These are phyloP conservation scores for Marmota flaviventris DNA, from an alignment of 2,113 vertebrate genomes.

Conservation along the genomic window DNA sequence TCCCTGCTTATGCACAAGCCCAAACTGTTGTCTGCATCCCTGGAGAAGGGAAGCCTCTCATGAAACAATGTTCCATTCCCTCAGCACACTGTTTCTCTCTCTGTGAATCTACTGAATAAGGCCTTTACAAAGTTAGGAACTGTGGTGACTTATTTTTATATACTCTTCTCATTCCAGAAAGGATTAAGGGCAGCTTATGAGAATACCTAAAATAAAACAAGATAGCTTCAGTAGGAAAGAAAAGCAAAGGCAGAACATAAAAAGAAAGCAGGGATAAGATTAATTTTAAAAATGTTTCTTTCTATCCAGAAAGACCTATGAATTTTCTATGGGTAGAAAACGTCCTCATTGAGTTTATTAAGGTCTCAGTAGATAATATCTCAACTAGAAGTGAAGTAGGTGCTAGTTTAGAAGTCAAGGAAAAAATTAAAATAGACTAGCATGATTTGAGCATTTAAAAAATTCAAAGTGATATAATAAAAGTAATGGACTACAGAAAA, in stretches of 20 bases:
- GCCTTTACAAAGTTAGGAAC: conserved; percentile 43
- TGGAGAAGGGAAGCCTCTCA: background rate
- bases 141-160: conserved; percentile 31
- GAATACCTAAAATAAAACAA: conserved; percentile 53
- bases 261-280: conserved; percentile 29
- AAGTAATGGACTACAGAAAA: conserved; percentile 5
- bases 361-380: background rate
- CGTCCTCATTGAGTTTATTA: background rate
- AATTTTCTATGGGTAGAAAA: conserved; percentile 31
- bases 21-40: background rate
- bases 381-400: background rate
- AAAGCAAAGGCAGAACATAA: conserved; percentile 57
- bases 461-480: background rate
- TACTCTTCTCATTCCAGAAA: conserved; percentile 45
- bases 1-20: background rate
- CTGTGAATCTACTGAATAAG: background rate
- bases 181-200: conserved; percentile 53
- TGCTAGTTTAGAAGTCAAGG: background rate
- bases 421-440: background rate
- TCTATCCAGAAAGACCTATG: background rate
- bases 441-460: background rate
- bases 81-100: background rate
- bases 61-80: background rate
- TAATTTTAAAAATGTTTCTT: conserved; percentile 51
- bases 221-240: conserved; percentile 6